phyloP scores from a whole-genome alignment of 1,140 invertebrate genomes.

The Leptopilina clavipes region DNA sequence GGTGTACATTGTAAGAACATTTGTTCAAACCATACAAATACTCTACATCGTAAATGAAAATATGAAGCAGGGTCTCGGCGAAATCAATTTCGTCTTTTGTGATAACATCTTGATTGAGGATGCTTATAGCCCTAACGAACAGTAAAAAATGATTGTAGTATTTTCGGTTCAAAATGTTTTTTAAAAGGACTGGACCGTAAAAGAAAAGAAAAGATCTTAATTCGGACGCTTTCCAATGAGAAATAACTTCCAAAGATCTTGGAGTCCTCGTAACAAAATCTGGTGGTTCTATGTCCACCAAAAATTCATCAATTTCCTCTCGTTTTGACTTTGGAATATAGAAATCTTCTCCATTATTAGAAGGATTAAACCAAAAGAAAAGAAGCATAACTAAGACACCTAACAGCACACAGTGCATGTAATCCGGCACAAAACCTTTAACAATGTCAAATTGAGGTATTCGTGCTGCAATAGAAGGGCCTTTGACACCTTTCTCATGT shows the following conservation, averaged over 20 bases:
- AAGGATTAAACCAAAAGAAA: constrained; percentile 33
- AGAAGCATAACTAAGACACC: constrained; percentile 39
- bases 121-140: constrained; percentile 8
- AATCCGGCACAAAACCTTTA: constrained; percentile 42
- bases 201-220: constrained; percentile 34
- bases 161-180: not conserved
- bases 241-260: not conserved
- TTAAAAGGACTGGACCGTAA: constrained; percentile 30
- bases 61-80: constrained; percentile 30
- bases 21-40: constrained; percentile 35
- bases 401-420: constrained; percentile 47
- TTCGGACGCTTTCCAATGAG: constrained; percentile 36
- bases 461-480: constrained; percentile 29
- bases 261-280: constrained; percentile 14
- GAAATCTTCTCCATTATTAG: constrained; percentile 34
- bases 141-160: constrained; percentile 32
- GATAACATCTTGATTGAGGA: constrained; percentile 30
- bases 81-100: constrained; percentile 36
- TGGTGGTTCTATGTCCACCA: not conserved
- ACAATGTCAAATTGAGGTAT: constrained; percentile 42
- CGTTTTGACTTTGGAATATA: constrained; percentile 26
- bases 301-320: not conserved
- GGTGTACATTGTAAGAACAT: constrained; percentile 45
- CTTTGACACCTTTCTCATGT: constrained; percentile 42
- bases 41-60: constrained; percentile 38